These are phyloP conservation scores for Lepas anatifera DNA, from an alignment of 2,888 invertebrate species.

Conservation along the genomic window DNA sequence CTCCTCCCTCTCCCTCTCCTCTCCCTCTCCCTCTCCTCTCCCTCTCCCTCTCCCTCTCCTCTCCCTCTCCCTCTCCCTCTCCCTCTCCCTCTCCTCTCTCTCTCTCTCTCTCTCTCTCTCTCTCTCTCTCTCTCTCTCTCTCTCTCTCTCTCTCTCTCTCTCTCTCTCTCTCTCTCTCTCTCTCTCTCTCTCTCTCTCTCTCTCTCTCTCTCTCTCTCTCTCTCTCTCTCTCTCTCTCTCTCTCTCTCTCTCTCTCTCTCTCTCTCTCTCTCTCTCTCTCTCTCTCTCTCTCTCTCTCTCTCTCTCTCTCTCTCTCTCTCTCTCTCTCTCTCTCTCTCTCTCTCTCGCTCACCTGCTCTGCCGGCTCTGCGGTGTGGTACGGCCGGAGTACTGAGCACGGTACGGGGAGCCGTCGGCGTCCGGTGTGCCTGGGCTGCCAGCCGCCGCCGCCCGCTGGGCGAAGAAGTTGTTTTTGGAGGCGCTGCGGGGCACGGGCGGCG, in stretches of 20 bases:
- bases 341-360: slow-evolving; percentile 15
- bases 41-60: too few relatives aligned
- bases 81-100: slow-evolving; percentile 6
- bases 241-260: background rate
- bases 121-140: background rate
- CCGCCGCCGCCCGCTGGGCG: slow-evolving; percentile 25
- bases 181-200: slow-evolving; percentile 8
- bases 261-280: background rate
- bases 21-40: too few relatives aligned
- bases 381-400: slow-evolving; percentile 9
- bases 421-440: background rate
- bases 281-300: too few relatives aligned
- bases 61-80: too few relatives aligned
- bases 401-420: slow-evolving; percentile 7
- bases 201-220: slow-evolving; percentile 13
- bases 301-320: background rate
- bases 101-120: slow-evolving; percentile 9
- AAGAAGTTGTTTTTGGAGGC: slow-evolving; percentile 80
- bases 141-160: slow-evolving; percentile 16
- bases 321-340: background rate
- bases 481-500: slow-evolving; percentile 49
- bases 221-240: slow-evolving; percentile 8
- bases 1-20: too few relatives aligned
- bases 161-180: slow-evolving; percentile 16
- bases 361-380: slow-evolving; percentile 20